phyloP scores from a whole-genome alignment of 2,113 vertebrate species.

The Hemibagrus wyckioides region DNA sequence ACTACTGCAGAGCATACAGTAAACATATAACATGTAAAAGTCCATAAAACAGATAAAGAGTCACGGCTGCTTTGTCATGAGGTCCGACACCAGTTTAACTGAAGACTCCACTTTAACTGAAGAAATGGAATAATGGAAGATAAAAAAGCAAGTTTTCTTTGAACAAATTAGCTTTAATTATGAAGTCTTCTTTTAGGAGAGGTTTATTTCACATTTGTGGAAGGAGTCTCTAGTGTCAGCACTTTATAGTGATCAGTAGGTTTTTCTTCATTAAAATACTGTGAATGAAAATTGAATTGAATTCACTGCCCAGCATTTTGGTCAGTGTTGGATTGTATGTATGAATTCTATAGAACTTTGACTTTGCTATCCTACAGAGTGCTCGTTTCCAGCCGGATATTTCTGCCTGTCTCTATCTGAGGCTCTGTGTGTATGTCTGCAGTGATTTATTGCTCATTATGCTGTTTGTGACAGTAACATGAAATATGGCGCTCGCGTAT shows the following conservation, averaged over 20 bases:
- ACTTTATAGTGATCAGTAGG: neutral
- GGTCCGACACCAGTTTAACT: too few relatives aligned
- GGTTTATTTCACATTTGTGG: neutral
- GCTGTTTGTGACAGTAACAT: conserved; percentile 17
- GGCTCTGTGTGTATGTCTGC: conserved; percentile 3
- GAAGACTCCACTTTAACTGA: too few relatives aligned
- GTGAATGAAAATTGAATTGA: neutral
- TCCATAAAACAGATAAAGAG: too few relatives aligned
- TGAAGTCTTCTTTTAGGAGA: too few relatives aligned
- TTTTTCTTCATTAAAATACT: neutral
- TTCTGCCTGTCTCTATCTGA: neutral
- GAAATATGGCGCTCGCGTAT: neutral
- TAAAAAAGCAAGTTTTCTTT: too few relatives aligned
- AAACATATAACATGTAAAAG: too few relatives aligned
- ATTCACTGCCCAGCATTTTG: neutral
- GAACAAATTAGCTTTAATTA: too few relatives aligned
- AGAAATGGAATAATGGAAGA: too few relatives aligned
- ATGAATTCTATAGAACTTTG: neutral
- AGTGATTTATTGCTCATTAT: conserved; percentile 35
- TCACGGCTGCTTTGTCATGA: too few relatives aligned
- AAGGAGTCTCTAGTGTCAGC: neutral
- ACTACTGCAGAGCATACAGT: too few relatives aligned
- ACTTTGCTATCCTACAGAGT: neutral
- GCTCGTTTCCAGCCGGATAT: neutral
- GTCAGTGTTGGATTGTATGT: neutral